Conservation (phyloP, 2,113 vertebrate species). For the Scopus umbretta region DNA sequence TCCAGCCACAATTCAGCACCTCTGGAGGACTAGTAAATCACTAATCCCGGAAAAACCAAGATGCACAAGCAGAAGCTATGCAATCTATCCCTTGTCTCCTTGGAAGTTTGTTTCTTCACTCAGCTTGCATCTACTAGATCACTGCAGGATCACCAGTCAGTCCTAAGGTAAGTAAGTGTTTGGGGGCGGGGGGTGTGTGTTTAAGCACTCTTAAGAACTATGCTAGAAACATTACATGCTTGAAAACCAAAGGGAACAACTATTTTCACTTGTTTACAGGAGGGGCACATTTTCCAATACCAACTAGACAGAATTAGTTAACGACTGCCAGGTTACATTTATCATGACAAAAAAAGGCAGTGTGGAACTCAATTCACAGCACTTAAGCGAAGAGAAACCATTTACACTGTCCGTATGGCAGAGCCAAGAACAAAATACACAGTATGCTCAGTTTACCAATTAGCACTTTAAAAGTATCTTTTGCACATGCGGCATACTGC, state of each 20-base stretch:
- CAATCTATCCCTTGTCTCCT: background rate
- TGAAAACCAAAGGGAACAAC: background rate
- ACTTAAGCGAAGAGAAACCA: background rate
- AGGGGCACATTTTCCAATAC: background rate
- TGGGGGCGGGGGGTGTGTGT: too few species aligned
- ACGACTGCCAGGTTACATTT: background rate
- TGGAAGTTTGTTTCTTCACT: background rate
- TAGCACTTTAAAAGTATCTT: background rate
- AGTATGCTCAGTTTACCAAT: background rate
- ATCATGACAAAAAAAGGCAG: background rate
- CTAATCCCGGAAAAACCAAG: background rate
- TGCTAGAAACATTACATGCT: background rate
- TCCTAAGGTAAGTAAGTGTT: background rate
- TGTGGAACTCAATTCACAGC: background rate
- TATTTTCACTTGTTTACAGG: background rate
- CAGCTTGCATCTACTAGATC: background rate
- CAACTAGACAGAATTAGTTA: background rate
- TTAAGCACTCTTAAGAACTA: background rate
- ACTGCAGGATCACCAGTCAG: background rate
- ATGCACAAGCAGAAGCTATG: background rate
- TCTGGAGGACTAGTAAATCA: background rate
- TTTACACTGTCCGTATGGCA: background rate
- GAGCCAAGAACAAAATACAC: background rate
- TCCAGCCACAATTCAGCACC: background rate
- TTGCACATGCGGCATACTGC: background rate